phyloP scores from a whole-genome alignment of 2,113 vertebrate genomes.

The Cyprinodon brontotheroides region DNA sequence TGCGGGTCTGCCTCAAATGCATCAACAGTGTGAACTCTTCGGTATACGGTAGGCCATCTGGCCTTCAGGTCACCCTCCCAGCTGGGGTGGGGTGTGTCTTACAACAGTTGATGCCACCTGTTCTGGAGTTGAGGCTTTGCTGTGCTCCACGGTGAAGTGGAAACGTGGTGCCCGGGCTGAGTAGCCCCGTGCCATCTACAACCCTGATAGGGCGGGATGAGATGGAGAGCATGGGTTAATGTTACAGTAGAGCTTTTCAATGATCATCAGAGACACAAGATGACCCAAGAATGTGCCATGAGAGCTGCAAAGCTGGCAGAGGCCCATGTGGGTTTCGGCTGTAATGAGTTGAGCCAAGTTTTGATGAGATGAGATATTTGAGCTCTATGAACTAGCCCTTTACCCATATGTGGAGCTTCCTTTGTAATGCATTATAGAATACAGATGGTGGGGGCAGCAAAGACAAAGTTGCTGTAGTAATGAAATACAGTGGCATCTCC shows the following conservation, averaged over 20 bases:
- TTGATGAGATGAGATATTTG: constrained; percentile 61
- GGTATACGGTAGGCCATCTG: constrained; percentile 59
- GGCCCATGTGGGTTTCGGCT: constrained; percentile 41
- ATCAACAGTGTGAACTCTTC: constrained; percentile 46
- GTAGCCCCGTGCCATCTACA: constrained; percentile 94
- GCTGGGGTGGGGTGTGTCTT: constrained; percentile 54
- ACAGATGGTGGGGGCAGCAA: constrained; percentile 45
- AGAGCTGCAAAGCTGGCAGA: constrained; percentile 67
- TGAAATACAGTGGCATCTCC: constrained; percentile 58
- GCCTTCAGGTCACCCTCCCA: constrained; percentile 48
- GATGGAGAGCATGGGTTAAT: constrained; percentile 44
- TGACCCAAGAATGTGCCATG: constrained; percentile 43
- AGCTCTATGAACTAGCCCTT: constrained; percentile 55
- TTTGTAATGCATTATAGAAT: constrained; percentile 69
- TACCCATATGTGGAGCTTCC: constrained; percentile 49
- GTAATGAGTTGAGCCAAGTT: constrained; percentile 44
- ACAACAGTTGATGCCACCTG: constrained; percentile 60
- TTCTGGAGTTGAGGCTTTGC: constrained; percentile 39
- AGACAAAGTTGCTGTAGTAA: constrained; percentile 50
- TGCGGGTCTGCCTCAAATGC: constrained; percentile 21
- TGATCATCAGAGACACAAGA: constrained; percentile 53
- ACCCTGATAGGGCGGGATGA: constrained; percentile 78
- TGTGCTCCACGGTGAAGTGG: constrained; percentile 81
- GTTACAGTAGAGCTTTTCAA: constrained; percentile 69
- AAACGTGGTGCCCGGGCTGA: constrained; percentile 84